These are phyloP conservation scores for Harlomillsia oculata DNA, from an alignment of 1,140 invertebrate species.

Conservation along the genomic window DNA sequence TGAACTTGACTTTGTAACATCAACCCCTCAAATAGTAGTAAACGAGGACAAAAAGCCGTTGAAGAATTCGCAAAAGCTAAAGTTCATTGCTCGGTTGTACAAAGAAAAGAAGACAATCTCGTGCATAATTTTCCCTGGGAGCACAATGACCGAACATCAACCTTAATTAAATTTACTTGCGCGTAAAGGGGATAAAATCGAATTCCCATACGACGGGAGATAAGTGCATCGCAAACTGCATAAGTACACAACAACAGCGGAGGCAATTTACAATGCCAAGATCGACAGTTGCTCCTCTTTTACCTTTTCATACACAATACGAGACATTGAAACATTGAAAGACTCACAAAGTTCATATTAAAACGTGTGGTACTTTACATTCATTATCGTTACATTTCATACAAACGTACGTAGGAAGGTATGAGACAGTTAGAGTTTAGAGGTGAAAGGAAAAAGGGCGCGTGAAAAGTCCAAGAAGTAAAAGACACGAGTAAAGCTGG, in stretches of 20 bases:
- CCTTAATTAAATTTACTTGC: conserved; percentile 12
- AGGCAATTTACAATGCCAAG: not conserved
- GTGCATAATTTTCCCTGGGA: conserved; percentile 27
- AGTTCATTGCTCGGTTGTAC: conserved; percentile 18
- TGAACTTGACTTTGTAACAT: too few species aligned
- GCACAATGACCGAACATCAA: conserved; percentile 26
- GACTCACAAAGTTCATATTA: too few species aligned
- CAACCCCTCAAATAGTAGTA: too few species aligned
- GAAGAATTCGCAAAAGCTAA: conserved; percentile 15
- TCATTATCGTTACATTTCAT: too few species aligned
- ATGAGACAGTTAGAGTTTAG: conserved; percentile 21
- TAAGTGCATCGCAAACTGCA: conserved; percentile 10
- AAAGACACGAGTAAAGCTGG: conserved; percentile 18
- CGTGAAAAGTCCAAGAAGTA: conserved; percentile 19
- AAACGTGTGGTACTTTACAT: too few species aligned
- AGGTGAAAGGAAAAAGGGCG: conserved; percentile 18
- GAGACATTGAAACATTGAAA: not conserved
- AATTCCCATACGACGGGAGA: conserved; percentile 18
- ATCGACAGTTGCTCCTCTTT: too few species aligned
- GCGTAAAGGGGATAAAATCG: conserved; percentile 22
- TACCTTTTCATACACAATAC: not conserved
- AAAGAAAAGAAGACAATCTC: conserved; percentile 1
- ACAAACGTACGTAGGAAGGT: too few species aligned
- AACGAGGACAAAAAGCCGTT: too few species aligned
- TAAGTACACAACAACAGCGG: not conserved